Conservation (phyloP, 2,113 vertebrate genomes). For the Anseranas semipalmata region DNA sequence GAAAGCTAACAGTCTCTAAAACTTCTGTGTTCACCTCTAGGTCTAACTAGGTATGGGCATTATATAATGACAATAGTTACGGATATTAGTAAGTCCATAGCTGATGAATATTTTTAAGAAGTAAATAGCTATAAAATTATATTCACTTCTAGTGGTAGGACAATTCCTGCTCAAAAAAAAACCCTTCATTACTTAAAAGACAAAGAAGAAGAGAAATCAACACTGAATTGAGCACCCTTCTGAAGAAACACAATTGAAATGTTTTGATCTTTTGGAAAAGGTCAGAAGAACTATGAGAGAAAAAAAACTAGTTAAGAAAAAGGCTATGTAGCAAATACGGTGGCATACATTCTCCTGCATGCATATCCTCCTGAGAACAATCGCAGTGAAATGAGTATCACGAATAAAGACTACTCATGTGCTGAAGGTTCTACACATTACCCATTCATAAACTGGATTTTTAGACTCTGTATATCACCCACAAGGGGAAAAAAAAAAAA, state of each 20-base stretch:
- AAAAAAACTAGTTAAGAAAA: neutral
- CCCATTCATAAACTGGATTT: neutral
- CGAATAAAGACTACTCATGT: neutral
- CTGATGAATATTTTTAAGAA: neutral
- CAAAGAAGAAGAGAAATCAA: neutral
- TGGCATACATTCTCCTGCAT: neutral
- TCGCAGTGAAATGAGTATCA: neutral
- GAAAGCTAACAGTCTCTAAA: neutral
- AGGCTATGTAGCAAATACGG: neutral
- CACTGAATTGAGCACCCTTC: neutral
- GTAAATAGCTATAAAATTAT: neutral
- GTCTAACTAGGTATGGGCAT: neutral
- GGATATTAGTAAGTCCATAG: neutral
- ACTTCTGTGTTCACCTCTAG: neutral
- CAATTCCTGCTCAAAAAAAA: neutral
- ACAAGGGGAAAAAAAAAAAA: neutral
- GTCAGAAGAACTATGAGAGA: neutral
- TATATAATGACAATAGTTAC: neutral
- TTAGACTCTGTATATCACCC: neutral
- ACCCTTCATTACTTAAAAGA: neutral
- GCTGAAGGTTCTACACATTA: neutral
- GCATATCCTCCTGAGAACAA: neutral
- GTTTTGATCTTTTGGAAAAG: neutral
- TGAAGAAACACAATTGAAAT: neutral
- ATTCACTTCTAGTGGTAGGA: neutral